A percentile compares a stretch with the other conserved stretches of the same genome.
phyloP scores from a whole-genome alignment of 2,113 vertebrate genomes.

The Neomonachus schauinslandi region DNA sequence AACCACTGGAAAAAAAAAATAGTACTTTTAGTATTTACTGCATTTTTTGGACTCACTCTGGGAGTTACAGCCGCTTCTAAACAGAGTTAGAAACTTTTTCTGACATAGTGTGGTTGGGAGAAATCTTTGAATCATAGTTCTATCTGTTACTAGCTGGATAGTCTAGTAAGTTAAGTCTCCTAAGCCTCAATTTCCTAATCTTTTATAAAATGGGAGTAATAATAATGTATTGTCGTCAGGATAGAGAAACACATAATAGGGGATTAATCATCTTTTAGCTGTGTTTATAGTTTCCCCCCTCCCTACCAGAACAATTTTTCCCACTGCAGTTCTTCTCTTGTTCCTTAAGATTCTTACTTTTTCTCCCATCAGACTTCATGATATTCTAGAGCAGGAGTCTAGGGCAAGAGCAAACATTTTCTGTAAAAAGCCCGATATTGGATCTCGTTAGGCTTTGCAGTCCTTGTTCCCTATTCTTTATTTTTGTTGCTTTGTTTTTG shows the following conservation, averaged over 20 bases:
- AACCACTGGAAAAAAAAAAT: background rate
- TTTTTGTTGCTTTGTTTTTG: background rate
- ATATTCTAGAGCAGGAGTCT: background rate
- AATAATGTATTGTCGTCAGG: background rate
- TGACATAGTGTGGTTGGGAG: background rate
- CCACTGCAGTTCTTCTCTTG: background rate
- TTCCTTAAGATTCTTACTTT: background rate
- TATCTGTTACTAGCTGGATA: background rate
- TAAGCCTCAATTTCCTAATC: background rate
- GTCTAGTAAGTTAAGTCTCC: background rate
- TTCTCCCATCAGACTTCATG: background rate
- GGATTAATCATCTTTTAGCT: background rate
- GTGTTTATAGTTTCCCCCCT: background rate
- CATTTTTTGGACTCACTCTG: constrained; percentile 18
- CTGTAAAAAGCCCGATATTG: background rate
- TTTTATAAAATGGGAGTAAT: background rate
- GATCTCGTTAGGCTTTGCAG: background rate
- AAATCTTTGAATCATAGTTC: background rate
- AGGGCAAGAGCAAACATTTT: background rate
- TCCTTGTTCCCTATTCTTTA: background rate
- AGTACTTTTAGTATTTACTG: background rate
- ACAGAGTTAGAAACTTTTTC: constrained; percentile 41
- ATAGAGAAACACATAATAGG: background rate
- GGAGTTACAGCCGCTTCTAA: background rate
- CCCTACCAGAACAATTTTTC: background rate